Evolutionary conservation across 2,797 vertebrate genomes (phyloP).

Genomic region (Parauchenoglanis ngamensis): DNA sequence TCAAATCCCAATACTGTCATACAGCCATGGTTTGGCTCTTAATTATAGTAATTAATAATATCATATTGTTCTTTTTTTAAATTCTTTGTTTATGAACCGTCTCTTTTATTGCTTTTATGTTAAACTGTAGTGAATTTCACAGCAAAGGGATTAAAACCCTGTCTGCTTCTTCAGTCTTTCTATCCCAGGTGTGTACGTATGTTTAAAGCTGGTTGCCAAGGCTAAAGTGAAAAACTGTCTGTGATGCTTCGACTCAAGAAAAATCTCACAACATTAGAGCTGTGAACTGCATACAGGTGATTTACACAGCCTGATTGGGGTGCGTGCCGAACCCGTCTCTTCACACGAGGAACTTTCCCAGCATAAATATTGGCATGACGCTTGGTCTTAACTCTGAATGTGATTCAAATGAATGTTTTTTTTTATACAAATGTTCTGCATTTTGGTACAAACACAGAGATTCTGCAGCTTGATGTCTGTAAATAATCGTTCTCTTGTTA

Average conservation of each 20-base stretch:
- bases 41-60: background rate
- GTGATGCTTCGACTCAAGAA: background rate
- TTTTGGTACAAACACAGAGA: background rate
- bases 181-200: background rate
- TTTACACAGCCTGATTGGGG: background rate
- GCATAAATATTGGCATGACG: background rate
- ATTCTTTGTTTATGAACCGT: background rate
- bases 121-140: background rate
- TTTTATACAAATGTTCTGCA: background rate
- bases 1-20: conserved; percentile 3
- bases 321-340: background rate
- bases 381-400: background rate
- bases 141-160: background rate
- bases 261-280: background rate
- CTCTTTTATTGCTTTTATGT: background rate
- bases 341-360: background rate
- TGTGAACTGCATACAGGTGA: background rate
- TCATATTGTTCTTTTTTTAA: background rate
- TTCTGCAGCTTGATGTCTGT: background rate
- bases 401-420: background rate
- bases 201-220: background rate
- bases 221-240: background rate
- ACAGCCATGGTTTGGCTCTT: background rate
- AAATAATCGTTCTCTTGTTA: background rate
- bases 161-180: background rate